phyloP scores from a whole-genome alignment of 2,113 vertebrate species.

The Zosterops lateralis region DNA sequence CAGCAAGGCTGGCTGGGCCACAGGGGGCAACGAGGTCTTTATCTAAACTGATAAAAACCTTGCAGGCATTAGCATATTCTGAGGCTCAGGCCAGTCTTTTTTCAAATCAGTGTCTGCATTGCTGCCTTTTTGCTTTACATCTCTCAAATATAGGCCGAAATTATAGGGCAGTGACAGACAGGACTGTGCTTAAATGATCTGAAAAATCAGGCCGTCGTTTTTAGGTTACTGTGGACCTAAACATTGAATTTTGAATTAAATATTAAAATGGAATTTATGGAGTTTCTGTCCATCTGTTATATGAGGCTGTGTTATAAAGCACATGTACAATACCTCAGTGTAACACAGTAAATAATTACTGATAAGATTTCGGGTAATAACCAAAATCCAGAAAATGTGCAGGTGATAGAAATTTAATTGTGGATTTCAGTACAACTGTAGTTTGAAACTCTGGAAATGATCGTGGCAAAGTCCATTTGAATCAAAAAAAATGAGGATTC shows the following conservation, averaged over 20 bases:
- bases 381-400: background rate
- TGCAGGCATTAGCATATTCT: background rate
- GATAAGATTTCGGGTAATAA: background rate
- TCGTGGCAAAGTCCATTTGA: background rate
- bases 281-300: background rate
- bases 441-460: background rate
- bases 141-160: background rate
- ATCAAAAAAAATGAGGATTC: background rate
- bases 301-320: background rate
- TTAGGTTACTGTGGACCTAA: background rate
- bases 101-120: background rate
- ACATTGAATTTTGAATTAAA: background rate
- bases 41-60: conserved; percentile 45
- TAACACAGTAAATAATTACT: background rate
- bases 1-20: background rate
- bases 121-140: background rate
- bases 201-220: background rate
- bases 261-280: background rate
- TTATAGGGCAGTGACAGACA: background rate
- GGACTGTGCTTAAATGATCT: background rate
- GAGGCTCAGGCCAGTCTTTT: background rate
- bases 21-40: background rate
- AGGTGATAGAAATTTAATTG: background rate
- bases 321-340: background rate
- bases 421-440: background rate